Evolutionary conservation across 2,113 vertebrate genomes (phyloP), one percentile per base, ranked within the genome.

Genomic region (Trematocara nigrifrons): DNA sequence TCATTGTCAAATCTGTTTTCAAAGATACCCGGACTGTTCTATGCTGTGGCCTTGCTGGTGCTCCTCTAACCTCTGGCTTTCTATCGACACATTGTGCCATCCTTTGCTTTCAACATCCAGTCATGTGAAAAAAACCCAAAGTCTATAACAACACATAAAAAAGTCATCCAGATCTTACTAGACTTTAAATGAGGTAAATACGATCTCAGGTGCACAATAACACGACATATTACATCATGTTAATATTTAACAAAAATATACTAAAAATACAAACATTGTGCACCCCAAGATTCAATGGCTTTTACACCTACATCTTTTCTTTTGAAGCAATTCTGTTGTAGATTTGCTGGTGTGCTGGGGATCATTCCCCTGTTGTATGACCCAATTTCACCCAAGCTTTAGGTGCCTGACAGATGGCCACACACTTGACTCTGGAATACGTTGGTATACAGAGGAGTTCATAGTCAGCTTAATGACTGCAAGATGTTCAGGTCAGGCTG

Each of bases 81-180:
- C 13, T 74, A 29, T 76, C 3, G 10, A 49, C 69, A 29, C 42
- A 74, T 5, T 49, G 22, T 29, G 26, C 8, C 42, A 29, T 10
- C 42, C 6, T 45, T 47, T 74, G 40, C 40, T 47, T 4, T 74
- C n/a, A 42, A 69, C 38, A 15, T 26, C n/a, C 64, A 69, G n/a
- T 69, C 40, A 29, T 29, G 20, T 74, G 5, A 18, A 69, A 69
- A 26, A 5, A 0, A 0, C 0, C 2, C 61, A 66, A 66, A 66
- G 18, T 66, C 18, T 71, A 47, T 6, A 71, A 71, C 20, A 71
- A 71, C 16, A 71, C 0, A 47, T 47, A 47, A 16, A 74, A 42
- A 47, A 49, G 6, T 29, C 2, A 74, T 49, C 5, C 22, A 74
- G 22, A 18, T 47, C 1, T 18, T 74, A 29, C 13, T 10, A 74